Conservation (phyloP, 2,888 invertebrate species). For the Pasiphila rectangulata region DNA sequence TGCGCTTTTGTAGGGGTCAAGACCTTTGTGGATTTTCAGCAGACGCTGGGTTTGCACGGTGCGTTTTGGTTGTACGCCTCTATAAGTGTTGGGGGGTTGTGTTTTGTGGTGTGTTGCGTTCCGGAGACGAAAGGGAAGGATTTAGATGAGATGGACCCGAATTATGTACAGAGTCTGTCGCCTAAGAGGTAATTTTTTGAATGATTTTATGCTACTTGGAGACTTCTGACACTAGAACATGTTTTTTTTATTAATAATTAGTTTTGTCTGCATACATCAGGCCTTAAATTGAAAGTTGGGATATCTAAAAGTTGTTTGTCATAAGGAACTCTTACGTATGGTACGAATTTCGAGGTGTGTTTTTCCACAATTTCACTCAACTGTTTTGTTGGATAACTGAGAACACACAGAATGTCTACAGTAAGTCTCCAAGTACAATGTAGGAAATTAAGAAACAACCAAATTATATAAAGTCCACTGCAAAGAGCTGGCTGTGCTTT, state of each 20-base stretch:
- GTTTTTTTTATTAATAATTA: too few species aligned
- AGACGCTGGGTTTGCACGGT: slow-evolving; percentile 87
- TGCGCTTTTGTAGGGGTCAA: slow-evolving; percentile 93
- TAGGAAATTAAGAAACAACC: not conserved
- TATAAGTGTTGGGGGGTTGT: slow-evolving; percentile 88
- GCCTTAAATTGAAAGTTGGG: too few species aligned
- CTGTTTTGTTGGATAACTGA: too few species aligned
- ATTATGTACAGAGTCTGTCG: slow-evolving; percentile 78
- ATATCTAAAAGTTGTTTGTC: too few species aligned
- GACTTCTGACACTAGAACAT: slow-evolving; percentile 10
- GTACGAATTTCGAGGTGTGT: too few species aligned
- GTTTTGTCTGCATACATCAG: too few species aligned
- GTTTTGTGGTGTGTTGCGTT: slow-evolving; percentile 92
- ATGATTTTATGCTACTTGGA: slow-evolving; percentile 21
- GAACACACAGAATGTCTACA: too few species aligned
- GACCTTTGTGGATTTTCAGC: slow-evolving; percentile 91
- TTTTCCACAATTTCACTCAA: too few species aligned
- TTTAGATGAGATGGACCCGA: slow-evolving; percentile 92
- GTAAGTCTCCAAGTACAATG: slow-evolving; percentile 12
- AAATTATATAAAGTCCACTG: slow-evolving; percentile 64
- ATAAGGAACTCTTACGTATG: too few species aligned
- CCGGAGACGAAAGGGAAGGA: slow-evolving; percentile 96
- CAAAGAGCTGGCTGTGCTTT: slow-evolving; percentile 76
- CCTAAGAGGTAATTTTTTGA: slow-evolving; percentile 61
- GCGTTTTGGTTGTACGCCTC: slow-evolving; percentile 94